These are phyloP conservation scores for Ammodytes marinus DNA, from an alignment of 2,113 vertebrate genomes.

Conservation along the genomic window DNA sequence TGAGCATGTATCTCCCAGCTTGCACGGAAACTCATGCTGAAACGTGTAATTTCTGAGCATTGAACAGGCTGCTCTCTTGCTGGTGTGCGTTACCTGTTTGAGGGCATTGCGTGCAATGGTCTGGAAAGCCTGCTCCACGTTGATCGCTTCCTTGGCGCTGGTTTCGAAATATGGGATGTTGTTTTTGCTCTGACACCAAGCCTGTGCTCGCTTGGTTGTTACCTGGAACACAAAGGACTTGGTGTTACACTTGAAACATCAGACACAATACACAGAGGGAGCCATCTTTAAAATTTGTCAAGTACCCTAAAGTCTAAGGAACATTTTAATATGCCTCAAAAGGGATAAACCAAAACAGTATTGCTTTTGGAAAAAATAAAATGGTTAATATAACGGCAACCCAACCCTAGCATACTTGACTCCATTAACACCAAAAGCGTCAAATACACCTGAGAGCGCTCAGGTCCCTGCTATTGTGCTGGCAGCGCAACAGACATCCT, in stretches of 20 bases:
- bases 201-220: conserved; percentile 95
- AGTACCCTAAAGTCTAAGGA: not conserved
- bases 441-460: no score
- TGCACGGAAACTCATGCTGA: not conserved
- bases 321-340: not conserved
- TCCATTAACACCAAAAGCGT: no score
- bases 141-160: conserved; percentile 98
- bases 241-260: not conserved
- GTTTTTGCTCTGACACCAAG: conserved; percentile 99
- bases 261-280: not conserved
- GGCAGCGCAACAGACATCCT: no score
- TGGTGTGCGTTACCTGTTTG: conserved; percentile 88
- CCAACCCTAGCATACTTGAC: no score
- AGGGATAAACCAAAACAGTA: not conserved
- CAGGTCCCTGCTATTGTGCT: no score
- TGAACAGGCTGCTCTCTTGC: not conserved
- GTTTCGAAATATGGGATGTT: conserved; percentile 98
- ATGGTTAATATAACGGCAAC: not conserved
- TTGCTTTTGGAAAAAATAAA: not conserved
- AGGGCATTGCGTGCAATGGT: conserved; percentile 97
- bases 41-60: not conserved
- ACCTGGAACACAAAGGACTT: conserved; percentile 82
- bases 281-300: not conserved
- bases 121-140: conserved; percentile 97
- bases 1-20: not conserved